phyloP scores from a whole-genome alignment of 30 jellyfish, hydroid and myxozoan genomes.

The Aurelia aurita region DNA sequence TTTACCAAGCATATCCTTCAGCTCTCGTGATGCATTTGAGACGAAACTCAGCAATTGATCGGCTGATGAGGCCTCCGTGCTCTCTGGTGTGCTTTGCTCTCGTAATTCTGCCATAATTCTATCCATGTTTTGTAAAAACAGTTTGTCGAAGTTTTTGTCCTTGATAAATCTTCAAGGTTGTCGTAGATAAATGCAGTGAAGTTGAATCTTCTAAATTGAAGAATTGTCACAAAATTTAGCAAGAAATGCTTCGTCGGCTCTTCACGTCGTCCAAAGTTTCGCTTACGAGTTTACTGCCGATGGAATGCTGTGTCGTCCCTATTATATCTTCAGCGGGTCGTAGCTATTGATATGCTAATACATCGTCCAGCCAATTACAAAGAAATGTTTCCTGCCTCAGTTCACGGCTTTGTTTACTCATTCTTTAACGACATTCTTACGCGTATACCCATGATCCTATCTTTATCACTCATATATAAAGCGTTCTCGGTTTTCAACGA shows the following conservation, averaged over 20 bases:
- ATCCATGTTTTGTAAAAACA: not conserved
- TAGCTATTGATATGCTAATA: slow-evolving; percentile 64
- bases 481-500: not conserved
- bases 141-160: not conserved
- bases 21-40: slow-evolving; percentile 68
- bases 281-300: slow-evolving; percentile 33
- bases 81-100: not conserved
- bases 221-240: not conserved
- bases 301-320: slow-evolving; percentile 32
- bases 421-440: slow-evolving; percentile 50
- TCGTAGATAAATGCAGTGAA: not conserved
- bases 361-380: slow-evolving; percentile 23
- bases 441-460: slow-evolving; percentile 41
- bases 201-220: not conserved
- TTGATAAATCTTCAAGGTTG: not conserved
- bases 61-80: slow-evolving; percentile 16
- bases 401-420: slow-evolving; percentile 12
- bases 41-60: slow-evolving; percentile 55
- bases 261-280: slow-evolving; percentile 7
- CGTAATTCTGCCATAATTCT: slow-evolving; percentile 37
- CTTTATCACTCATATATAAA: slow-evolving; percentile 36
- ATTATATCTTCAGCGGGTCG: slow-evolving; percentile 61
- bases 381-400: slow-evolving; percentile 67
- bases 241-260: too few relatives aligned
- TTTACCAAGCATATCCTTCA: slow-evolving; percentile 64